Evolutionary conservation across 2,888 invertebrate species (phyloP).

Genomic region (Eupithecia dodoneata): DNA sequence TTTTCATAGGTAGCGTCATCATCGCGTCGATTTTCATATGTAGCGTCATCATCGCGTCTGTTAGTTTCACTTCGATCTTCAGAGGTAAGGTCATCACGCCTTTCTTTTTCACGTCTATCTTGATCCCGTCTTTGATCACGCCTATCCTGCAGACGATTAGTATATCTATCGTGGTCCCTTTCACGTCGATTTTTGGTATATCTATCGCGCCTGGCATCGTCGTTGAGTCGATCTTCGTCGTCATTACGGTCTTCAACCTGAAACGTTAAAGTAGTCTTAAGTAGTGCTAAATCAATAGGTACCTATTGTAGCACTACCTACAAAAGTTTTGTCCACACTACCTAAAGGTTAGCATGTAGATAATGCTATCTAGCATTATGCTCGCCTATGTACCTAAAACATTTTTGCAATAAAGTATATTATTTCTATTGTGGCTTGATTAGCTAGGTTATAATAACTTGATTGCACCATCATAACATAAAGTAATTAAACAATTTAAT

Average conservation of each 20-base stretch:
- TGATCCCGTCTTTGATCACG: not conserved
- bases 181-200: not conserved
- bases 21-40: not conserved
- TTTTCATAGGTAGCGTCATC: not conserved
- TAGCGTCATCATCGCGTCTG: not conserved
- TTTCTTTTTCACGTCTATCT: not conserved
- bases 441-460: too few species aligned
- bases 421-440: too few species aligned
- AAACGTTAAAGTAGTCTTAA: constrained; percentile 12
- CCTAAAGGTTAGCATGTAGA: too few species aligned
- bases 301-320: too few species aligned
- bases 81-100: not conserved
- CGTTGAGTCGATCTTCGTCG: not conserved
- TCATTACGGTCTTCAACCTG: constrained; percentile 28
- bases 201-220: not conserved
- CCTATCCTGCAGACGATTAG: constrained; percentile 5
- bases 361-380: too few species aligned
- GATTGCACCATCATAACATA: too few species aligned
- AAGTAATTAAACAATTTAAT: not conserved
- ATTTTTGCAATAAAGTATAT: too few species aligned
- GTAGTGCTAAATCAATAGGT: not conserved
- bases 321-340: too few species aligned
- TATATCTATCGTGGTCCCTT: not conserved
- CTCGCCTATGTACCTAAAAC: too few species aligned
- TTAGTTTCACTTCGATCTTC: not conserved